Conservation (phyloP, 1,140 invertebrate species). For the Aricia agestis region DNA sequence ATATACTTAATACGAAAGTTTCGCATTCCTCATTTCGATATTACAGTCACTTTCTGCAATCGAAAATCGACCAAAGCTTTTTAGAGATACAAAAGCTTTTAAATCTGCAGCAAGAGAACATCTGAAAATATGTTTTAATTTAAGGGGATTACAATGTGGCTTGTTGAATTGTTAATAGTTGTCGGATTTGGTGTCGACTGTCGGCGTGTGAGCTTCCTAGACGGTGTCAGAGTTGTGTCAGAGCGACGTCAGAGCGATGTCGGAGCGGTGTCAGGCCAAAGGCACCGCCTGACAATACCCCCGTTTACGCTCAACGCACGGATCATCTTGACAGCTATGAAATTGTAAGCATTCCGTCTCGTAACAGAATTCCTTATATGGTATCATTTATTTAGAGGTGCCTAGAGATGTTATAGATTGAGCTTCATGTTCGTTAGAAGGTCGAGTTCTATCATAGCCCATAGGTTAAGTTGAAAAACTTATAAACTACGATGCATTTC, state of each 20-base stretch:
- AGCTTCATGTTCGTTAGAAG: not conserved
- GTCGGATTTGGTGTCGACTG: constrained; percentile 4
- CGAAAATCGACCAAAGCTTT: not conserved
- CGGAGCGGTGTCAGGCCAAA: constrained; percentile 47
- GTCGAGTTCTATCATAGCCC: not conserved
- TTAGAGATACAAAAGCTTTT: not conserved
- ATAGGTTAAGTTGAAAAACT: too few species aligned
- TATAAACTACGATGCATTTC: too few species aligned
- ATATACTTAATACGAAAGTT: too few species aligned
- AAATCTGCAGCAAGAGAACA: not conserved
- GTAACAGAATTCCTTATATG: constrained; percentile 18
- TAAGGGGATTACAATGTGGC: constrained; percentile 2
- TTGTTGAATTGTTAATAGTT: constrained; percentile 11
- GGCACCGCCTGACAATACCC: constrained; percentile 59
- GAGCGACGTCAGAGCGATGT: constrained; percentile 56
- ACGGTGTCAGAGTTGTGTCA: constrained; percentile 21
- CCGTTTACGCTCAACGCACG: constrained; percentile 67
- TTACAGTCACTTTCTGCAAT: not conserved
- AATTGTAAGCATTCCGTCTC: constrained; percentile 25
- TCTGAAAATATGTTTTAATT: not conserved
- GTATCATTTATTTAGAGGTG: not conserved
- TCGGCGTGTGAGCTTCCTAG: constrained; percentile 36
- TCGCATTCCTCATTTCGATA: too few species aligned
- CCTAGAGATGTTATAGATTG: not conserved
- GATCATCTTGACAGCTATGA: constrained; percentile 57